A percentile compares a stretch with the other conserved stretches of the same genome.
Evolutionary conservation across 2,797 vertebrate genomes (phyloP).

Genomic region (Pristis pectinata): DNA sequence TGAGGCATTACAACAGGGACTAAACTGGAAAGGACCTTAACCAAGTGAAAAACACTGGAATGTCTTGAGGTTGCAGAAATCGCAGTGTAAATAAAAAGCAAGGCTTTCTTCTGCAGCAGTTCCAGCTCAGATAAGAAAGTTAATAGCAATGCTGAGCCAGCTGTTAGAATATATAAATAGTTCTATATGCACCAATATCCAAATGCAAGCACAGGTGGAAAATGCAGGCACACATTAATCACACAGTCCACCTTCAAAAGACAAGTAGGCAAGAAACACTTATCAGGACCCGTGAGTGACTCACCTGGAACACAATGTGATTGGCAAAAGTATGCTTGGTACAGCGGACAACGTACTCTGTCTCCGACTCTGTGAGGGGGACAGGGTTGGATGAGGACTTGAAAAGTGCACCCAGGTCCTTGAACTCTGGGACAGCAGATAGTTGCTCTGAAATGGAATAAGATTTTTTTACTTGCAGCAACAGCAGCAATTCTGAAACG

Average conservation of each 20-base stretch:
- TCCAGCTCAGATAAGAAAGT: not conserved
- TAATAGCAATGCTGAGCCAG: not conserved
- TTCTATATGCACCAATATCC: not conserved
- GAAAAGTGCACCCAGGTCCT: slow-evolving; percentile 60
- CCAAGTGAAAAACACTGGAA: not conserved
- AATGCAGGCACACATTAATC: not conserved
- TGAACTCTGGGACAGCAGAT: slow-evolving; percentile 63
- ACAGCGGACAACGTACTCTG: slow-evolving; percentile 65
- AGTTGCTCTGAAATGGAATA: slow-evolving; percentile 62
- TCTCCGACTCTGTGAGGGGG: slow-evolving; percentile 67
- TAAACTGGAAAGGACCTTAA: not conserved
- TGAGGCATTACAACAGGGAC: not conserved
- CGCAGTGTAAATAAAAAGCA: not conserved
- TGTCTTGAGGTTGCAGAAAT: not conserved
- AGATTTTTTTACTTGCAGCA: not conserved
- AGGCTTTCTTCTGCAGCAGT: not conserved
- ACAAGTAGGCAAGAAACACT: not conserved
- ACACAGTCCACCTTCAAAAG: not conserved
- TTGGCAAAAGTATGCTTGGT: slow-evolving; percentile 62
- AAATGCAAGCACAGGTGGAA: not conserved
- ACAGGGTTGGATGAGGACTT: slow-evolving; percentile 64
- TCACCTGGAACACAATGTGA: slow-evolving; percentile 71
- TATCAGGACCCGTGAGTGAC: not conserved
- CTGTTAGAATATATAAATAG: not conserved
- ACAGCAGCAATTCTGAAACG: not conserved